Base-by-base conservation (phyloP, 2,888 invertebrate species). In the Steinernema scapterisci region DNA sequence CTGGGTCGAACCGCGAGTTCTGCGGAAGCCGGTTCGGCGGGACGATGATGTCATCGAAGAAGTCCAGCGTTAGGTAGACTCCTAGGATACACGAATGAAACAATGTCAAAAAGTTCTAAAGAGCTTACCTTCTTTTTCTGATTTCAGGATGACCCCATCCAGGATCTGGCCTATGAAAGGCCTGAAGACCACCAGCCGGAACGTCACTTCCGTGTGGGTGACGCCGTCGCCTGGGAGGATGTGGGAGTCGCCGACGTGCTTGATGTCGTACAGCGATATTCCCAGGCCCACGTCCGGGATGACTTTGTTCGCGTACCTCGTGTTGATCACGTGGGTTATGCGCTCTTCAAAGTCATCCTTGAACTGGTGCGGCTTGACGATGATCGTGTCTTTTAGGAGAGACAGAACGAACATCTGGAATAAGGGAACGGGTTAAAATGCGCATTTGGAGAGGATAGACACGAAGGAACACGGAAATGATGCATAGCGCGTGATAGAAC, bases 1-100 rank as follows among this genome's bases (percentile, higher is more conserved):
- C 71, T 13, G 77, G 76, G 48, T 79, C 79, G 75, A 74, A 82
- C 82, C 75, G 80, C 31, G 80, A 83, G 13, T 79, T 76, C n/a
- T 48, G 74, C n/a, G 95, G 97, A 44, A 99, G 89, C 48, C 93
- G 93, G 86, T 93, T 92, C 0, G 94, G 92, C 43, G 96, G 95
- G 86, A 99, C 94, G 74, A 96, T 89, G 79, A 99, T 95, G 87
- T 99, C 97, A 89, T 95, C 95, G 88, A 96, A 99, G 89, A 97
- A 97, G 73, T 95, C 95, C 82, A 97, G 89, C 71, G 82, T 78
- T 72, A 84, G 73, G 27, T 77, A 79, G 27, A 94, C 93, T 92
- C 89, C 94, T 63, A 31, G 5, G 21, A 52, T 92, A 77, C 76
- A 7, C 76, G 38, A 75, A n/a, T 44, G 96, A 95, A 80, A 93